Percentiles rank a stretch among this genome's conserved stretches.
Conservation (phyloP, 2,888 invertebrate genomes). For the Heliconius ethilla region DNA sequence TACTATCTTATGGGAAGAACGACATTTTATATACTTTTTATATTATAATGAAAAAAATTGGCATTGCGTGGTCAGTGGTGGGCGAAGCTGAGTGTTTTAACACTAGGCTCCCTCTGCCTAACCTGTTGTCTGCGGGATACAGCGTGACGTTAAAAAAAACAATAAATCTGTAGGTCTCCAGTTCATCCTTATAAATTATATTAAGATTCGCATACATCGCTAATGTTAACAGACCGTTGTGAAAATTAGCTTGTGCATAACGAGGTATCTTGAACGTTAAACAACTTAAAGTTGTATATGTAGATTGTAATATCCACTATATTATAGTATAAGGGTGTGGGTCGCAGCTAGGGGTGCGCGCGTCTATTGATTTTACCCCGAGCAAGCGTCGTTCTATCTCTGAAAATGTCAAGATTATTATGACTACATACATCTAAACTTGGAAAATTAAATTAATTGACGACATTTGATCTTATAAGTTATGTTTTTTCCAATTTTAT, state of each 20-base stretch:
- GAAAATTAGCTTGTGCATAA: slow-evolving; percentile 49
- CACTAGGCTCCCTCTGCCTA: too few species aligned
- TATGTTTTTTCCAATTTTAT: not conserved
- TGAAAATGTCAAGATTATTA: slow-evolving; percentile 59
- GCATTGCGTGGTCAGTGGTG: too few species aligned
- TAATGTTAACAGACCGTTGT: slow-evolving; percentile 32
- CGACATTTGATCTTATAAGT: not conserved
- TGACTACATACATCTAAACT: slow-evolving; percentile 43
- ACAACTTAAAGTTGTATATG: slow-evolving; percentile 61
- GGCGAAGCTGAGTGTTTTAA: too few species aligned
- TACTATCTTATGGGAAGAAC: too few species aligned
- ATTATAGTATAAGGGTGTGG: slow-evolving; percentile 42
- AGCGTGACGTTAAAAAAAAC: not conserved
- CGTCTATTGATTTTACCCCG: slow-evolving; percentile 74
- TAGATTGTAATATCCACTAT: slow-evolving; percentile 22
- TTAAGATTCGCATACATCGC: slow-evolving; percentile 23
- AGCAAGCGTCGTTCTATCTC: slow-evolving; percentile 51
- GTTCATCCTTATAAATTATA: slow-evolving; percentile 18
- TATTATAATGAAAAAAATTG: not conserved
- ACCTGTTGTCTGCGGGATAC: too few species aligned
- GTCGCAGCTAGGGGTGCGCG: slow-evolving; percentile 61
- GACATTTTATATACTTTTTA: not conserved
- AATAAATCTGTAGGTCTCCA: slow-evolving; percentile 1
- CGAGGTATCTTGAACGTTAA: slow-evolving; percentile 47
- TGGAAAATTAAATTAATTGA: slow-evolving; percentile 17